A percentile compares a stretch with the other conserved stretches of the same genome.
phyloP scores from a whole-genome alignment of 2,797 vertebrate species.

The Sorex maritimensis region DNA sequence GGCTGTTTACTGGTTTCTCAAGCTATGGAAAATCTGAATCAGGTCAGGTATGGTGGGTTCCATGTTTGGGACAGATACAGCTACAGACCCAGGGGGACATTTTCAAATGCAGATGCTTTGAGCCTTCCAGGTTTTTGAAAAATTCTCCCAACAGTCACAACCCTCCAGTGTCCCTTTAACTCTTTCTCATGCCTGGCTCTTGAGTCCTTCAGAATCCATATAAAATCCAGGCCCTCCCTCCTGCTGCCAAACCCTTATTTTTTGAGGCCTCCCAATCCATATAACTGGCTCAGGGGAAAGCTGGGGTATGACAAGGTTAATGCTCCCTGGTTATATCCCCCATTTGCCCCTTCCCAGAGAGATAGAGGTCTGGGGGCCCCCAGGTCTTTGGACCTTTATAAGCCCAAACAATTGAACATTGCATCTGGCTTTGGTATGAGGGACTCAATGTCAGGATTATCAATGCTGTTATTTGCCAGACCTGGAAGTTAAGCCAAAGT shows the following conservation, averaged over 20 bases:
- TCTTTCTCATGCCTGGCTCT: neutral
- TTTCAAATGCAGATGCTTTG: neutral
- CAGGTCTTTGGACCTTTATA: neutral
- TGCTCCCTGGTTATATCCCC: neutral
- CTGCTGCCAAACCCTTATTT: neutral
- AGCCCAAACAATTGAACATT: constrained; percentile 19
- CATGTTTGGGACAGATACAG: neutral
- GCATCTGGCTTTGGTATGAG: constrained; percentile 54
- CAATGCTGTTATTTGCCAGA: constrained; percentile 60
- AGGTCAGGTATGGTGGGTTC: neutral
- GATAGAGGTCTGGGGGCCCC: neutral
- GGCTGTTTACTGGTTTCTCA: neutral
- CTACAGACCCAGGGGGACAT: neutral
- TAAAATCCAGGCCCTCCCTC: neutral
- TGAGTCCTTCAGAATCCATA: constrained; percentile 1
- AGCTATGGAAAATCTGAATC: neutral
- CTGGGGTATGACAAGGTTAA: neutral
- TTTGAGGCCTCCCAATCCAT: neutral
- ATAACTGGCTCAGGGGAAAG: neutral
- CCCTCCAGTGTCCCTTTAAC: neutral
- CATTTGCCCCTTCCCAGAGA: neutral
- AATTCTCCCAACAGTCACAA: neutral
- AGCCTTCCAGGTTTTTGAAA: neutral
- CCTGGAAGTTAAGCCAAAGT: constrained; percentile 37
- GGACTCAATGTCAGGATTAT: constrained; percentile 14